A percentile compares a stretch with the other conserved stretches of the same genome.
These are phyloP conservation scores for Scrobipalpa atriplicella DNA, from an alignment of 2,888 invertebrate genomes.

Conservation along the genomic window DNA sequence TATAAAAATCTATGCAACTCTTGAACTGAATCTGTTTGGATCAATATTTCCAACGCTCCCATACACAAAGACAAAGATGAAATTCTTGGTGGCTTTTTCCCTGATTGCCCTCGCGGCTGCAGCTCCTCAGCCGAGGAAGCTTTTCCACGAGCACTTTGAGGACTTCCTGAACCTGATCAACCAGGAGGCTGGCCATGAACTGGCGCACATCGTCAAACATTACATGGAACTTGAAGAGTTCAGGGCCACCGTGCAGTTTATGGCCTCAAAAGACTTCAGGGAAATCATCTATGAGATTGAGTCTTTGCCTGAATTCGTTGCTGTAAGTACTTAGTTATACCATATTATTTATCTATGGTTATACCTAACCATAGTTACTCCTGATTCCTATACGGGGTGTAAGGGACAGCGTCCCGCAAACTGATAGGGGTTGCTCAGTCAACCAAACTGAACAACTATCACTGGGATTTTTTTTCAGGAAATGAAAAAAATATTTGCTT, in stretches of 20 bases:
- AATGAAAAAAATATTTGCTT: too few species aligned
- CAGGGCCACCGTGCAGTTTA: slow-evolving; percentile 47
- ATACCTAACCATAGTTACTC: not conserved
- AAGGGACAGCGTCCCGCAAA: too few species aligned
- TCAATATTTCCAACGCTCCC: not conserved
- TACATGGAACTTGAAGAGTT: slow-evolving; percentile 64
- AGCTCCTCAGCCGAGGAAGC: slow-evolving; percentile 60
- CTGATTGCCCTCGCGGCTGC: slow-evolving; percentile 50
- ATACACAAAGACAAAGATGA: slow-evolving; percentile 49
- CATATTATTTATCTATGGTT: too few species aligned
- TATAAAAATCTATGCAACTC: slow-evolving; percentile 3
- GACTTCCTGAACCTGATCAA: slow-evolving; percentile 60
- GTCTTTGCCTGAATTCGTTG: slow-evolving; percentile 62
- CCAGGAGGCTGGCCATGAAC: slow-evolving; percentile 46
- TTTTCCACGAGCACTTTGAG: slow-evolving; percentile 64
- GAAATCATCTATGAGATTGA: slow-evolving; percentile 64
- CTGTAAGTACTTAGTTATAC: slow-evolving; percentile 61
- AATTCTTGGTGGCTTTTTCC: slow-evolving; percentile 50
- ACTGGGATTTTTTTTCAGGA: too few species aligned
- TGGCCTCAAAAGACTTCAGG: slow-evolving; percentile 56
- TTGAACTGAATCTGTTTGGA: slow-evolving; percentile 2
- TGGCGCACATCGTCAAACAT: slow-evolving; percentile 44
- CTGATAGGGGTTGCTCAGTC: too few species aligned
- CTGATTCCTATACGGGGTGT: too few species aligned
- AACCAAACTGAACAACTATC: too few species aligned